Conservation (phyloP, 1,140 invertebrate species). For the Nasonia longicornis region DNA sequence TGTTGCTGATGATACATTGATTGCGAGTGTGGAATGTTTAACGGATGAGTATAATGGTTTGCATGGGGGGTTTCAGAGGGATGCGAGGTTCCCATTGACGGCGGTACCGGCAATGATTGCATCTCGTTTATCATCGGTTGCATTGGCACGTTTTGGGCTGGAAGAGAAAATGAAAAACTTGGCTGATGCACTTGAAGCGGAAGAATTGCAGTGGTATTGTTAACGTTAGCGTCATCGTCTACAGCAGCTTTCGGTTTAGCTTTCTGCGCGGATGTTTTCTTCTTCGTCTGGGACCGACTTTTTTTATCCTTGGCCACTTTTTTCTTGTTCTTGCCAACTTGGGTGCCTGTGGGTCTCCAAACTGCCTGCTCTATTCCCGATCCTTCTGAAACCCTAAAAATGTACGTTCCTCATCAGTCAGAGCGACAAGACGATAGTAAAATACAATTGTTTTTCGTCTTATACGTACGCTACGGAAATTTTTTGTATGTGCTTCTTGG, state of each 20-base stretch:
- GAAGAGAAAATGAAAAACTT: slow-evolving; percentile 37
- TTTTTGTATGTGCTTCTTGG: slow-evolving; percentile 66
- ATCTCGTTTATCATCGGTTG: slow-evolving; percentile 51
- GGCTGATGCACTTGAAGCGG: slow-evolving; percentile 15
- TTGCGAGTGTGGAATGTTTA: slow-evolving; percentile 55
- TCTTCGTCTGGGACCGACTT: slow-evolving; percentile 45
- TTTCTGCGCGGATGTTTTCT: slow-evolving; percentile 51
- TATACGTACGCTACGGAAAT: slow-evolving; percentile 62
- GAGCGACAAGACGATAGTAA: background rate
- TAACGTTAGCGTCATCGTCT: slow-evolving; percentile 32
- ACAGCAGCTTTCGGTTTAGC: slow-evolving; percentile 50
- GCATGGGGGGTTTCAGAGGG: slow-evolving; percentile 52
- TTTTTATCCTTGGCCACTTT: slow-evolving; percentile 49
- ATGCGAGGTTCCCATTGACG: slow-evolving; percentile 40
- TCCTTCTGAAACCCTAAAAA: slow-evolving; percentile 55
- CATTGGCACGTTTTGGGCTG: slow-evolving; percentile 32
- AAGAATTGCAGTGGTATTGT: slow-evolving; percentile 29
- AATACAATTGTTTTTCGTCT: slow-evolving; percentile 14
- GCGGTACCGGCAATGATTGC: slow-evolving; percentile 33
- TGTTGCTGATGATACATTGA: slow-evolving; percentile 63
- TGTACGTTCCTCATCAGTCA: slow-evolving; percentile 24
- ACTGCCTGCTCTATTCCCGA: slow-evolving; percentile 64
- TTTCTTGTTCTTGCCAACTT: slow-evolving; percentile 64
- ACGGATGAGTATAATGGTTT: slow-evolving; percentile 34
- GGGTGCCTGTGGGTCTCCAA: slow-evolving; percentile 67